Conservation (phyloP, 2,113 vertebrate genomes). For the Gopherus flavomarginatus region DNA sequence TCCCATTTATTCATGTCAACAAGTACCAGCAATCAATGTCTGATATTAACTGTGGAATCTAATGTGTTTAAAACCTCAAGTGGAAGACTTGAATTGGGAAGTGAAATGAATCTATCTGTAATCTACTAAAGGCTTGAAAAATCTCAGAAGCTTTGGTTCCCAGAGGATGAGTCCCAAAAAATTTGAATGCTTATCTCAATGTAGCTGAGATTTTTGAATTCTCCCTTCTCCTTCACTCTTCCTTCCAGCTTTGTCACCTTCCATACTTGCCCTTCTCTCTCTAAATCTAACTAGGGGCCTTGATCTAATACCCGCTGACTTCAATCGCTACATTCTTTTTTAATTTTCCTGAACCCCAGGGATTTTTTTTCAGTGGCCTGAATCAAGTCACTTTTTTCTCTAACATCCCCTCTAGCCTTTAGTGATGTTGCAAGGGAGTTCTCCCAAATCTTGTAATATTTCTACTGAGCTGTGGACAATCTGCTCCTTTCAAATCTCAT, state of each 20-base stretch:
- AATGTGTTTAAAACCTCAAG: slow-evolving; percentile 44
- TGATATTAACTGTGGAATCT: slow-evolving; percentile 38
- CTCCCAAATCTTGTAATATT: background rate
- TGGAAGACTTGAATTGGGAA: slow-evolving; percentile 32
- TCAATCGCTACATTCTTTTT: background rate
- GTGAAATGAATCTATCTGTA: background rate
- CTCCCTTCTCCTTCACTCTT: background rate
- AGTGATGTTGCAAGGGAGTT: background rate
- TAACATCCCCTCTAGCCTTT: background rate
- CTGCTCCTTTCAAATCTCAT: background rate
- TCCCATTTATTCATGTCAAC: slow-evolving; percentile 58
- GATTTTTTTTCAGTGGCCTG: background rate
- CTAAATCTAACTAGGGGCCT: background rate
- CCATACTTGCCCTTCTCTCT: background rate
- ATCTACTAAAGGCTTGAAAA: slow-evolving; percentile 13
- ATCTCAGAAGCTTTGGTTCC: slow-evolving; percentile 1
- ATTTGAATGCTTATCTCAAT: background rate
- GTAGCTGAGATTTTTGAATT: background rate
- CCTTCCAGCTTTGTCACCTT: background rate
- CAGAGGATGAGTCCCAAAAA: slow-evolving; percentile 2
- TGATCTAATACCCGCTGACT: background rate
- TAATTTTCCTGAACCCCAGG: background rate
- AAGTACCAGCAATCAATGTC: slow-evolving; percentile 20
- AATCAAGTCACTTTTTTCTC: background rate
- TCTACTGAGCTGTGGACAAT: background rate